Conservation (phyloP, 2,888 invertebrate genomes). For the Patella depressa region DNA sequence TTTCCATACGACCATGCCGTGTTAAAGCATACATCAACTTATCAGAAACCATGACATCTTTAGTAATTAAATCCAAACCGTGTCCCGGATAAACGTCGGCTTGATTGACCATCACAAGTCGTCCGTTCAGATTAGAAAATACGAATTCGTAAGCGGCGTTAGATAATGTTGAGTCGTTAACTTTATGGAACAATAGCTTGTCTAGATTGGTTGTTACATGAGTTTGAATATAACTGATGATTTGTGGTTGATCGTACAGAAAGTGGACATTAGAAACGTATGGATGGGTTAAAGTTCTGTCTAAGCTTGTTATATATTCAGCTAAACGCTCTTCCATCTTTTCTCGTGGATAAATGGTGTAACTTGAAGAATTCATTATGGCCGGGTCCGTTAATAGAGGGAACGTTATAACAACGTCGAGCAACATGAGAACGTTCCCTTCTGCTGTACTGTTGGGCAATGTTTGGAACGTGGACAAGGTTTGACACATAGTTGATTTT, state of each 20-base stretch:
- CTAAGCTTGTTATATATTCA: slow-evolving; percentile 16
- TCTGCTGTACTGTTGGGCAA: too few species aligned
- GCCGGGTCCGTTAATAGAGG: too few species aligned
- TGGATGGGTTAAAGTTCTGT: slow-evolving; percentile 17
- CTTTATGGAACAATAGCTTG: not conserved
- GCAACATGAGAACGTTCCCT: too few species aligned
- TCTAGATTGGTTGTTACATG: not conserved
- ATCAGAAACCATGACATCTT: slow-evolving; percentile 1
- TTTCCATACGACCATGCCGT: slow-evolving; percentile 2
- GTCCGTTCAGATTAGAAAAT: slow-evolving; percentile 12
- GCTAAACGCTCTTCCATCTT: not conserved
- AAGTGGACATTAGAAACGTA: slow-evolving; percentile 16
- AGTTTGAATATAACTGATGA: not conserved
- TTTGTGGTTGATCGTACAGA: slow-evolving; percentile 15
- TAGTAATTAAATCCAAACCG: not conserved
- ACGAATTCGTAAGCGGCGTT: slow-evolving; percentile 10
- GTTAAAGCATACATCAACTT: slow-evolving; percentile 9
- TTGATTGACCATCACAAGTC: slow-evolving; percentile 15
- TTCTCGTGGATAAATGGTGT: too few species aligned
- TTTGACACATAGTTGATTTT: too few species aligned
- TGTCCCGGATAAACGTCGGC: slow-evolving; percentile 7
- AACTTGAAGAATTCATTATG: too few species aligned
- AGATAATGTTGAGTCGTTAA: not conserved
- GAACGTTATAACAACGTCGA: too few species aligned
- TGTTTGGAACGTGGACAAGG: too few species aligned